These are phyloP conservation scores for Euthynnus affinis DNA, from an alignment of 2,797 vertebrate species.

Conservation along the genomic window DNA sequence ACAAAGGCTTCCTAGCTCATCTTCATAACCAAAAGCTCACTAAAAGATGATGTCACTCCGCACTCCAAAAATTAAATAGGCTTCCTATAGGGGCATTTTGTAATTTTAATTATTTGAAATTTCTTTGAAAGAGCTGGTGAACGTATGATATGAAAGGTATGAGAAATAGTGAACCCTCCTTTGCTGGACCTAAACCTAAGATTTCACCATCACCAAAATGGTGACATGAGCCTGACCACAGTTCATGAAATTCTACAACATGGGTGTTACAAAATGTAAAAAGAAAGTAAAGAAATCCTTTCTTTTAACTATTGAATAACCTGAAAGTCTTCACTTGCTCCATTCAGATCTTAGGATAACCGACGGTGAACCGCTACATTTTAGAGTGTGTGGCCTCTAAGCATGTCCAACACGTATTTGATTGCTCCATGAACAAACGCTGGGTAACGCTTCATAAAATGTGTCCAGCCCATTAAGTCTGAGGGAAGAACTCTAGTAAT, in stretches of 20 bases:
- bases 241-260: not conserved
- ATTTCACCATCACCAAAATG: conserved; percentile 22
- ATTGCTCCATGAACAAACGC: conserved; percentile 58
- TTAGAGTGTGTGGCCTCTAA: conserved; percentile 31
- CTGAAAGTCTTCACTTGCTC: not conserved
- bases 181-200: not conserved
- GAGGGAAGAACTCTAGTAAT: conserved; percentile 57
- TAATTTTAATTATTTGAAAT: not conserved
- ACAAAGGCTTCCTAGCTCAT: not conserved
- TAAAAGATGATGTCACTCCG: conserved; percentile 21
- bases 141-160: not conserved
- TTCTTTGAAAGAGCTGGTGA: not conserved
- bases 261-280: not conserved
- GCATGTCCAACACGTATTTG: conserved; percentile 54
- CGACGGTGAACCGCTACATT: not conserved
- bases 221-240: not conserved
- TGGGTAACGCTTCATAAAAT: conserved; percentile 70
- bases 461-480: conserved; percentile 69
- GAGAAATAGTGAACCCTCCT: not conserved
- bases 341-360: not conserved
- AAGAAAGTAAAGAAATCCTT: not conserved
- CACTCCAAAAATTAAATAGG: conserved; percentile 14
- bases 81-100: not conserved
- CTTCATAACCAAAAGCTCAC: conserved; percentile 8
- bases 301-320: not conserved